A percentile compares a stretch with the other conserved stretches of the same genome.
phyloP scores from a whole-genome alignment of 1,140 invertebrate species.

The Adelges cooleyi region DNA sequence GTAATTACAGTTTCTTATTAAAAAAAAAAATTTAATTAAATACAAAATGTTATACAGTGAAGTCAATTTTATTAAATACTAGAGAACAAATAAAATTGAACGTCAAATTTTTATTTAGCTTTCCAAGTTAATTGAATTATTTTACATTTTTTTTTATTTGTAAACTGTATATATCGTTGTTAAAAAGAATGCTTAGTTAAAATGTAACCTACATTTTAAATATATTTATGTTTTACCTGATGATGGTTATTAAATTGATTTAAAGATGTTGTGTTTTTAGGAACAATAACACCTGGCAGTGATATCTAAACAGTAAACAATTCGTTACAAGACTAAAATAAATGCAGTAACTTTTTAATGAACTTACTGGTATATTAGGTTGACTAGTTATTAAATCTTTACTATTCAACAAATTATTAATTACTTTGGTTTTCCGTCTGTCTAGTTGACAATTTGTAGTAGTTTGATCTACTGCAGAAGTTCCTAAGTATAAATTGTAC shows the following conservation, averaged over 20 bases:
- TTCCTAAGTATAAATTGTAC: background rate
- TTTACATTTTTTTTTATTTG: no score
- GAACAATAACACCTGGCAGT: background rate
- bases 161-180: no score
- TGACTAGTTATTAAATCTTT: background rate
- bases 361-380: background rate
- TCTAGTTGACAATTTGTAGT: slow-evolving; percentile 1
- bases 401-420: background rate
- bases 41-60: no score
- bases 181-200: no score
- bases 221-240: slow-evolving; percentile 6
- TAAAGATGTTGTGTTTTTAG: background rate
- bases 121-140: no score
- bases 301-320: background rate
- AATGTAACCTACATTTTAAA: no score
- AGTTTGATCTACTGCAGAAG: background rate
- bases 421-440: background rate
- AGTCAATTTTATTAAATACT: no score
- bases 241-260: background rate
- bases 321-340: background rate
- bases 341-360: background rate
- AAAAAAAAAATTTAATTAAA: no score
- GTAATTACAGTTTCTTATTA: no score
- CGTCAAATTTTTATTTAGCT: no score
- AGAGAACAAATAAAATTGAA: no score